Base-by-base conservation (phyloP, 2,888 invertebrate species). In the Subacronicta megacephala region DNA sequence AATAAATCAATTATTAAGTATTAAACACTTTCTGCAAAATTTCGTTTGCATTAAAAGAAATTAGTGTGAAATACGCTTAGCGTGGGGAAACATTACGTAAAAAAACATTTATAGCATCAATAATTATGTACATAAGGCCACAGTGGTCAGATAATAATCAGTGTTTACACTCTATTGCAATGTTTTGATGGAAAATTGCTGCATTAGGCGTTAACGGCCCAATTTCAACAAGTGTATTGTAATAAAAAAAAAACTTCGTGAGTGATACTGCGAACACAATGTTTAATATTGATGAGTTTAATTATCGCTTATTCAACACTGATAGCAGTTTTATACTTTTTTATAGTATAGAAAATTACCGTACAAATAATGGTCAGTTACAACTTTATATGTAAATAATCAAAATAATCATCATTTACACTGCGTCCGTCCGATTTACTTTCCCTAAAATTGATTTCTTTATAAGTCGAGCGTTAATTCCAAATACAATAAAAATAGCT, bases 111-210 rank as follows among this genome's bases (percentile, higher is more conserved):
- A 56, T 57, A 64, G 49, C 64, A 45, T 44, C 38, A 49, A 44
- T 56, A 74, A 70, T 65, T 70, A 65, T 61, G 66, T 56, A 38
- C 56, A 55, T 57, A 64, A 43, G 29, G 44, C 56, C 49, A 23
- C 33, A 60, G 56, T 43, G 26, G 23, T 36, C 17, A 75, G 72
- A 72, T 72, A 57, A 60, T 40, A 52, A 72, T 75, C 75, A 75
- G 9, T 46, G 43, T 75, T 66, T 72, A 64, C 41, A 71, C 60
- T 17, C 51, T 58, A 64, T 64, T 68, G 60, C 68, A 64, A 16
- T 23, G 47, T 56, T 63, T 72, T 67, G 57, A 59, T 23, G 57
- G 40, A 74, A 67, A 46, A 67, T 67, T 71, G 50, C 63, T 15
- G 23, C 61, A 62, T 18, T 43, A 38, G 45, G 7, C 31, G 44